phyloP scores from a whole-genome alignment of 2,113 vertebrate species.

The Cheirogaleus medius region DNA sequence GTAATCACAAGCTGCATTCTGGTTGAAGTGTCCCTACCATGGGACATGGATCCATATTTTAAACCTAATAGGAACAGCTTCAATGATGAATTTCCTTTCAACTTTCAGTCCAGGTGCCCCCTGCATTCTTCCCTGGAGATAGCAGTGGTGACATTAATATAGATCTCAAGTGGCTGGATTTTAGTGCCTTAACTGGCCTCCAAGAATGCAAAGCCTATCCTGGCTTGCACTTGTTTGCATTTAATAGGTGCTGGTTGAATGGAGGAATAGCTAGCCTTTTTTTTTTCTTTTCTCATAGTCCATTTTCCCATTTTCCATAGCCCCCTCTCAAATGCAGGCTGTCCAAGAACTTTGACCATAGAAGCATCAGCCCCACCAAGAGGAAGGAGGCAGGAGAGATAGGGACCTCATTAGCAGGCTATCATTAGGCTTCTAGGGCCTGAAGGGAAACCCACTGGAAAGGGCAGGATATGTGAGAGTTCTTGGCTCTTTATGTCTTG shows the following conservation, averaged over 20 bases:
- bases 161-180: background rate
- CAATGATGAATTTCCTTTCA: background rate
- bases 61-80: background rate
- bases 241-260: constrained; percentile 32
- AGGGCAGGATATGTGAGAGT: background rate
- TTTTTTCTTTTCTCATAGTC: background rate
- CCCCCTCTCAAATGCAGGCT: background rate
- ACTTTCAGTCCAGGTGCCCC: background rate
- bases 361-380: background rate
- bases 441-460: constrained; percentile 17
- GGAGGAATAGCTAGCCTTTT: background rate
- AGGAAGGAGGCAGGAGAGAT: constrained; percentile 53
- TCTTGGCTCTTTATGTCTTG: constrained; percentile 10
- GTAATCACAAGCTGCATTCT: constrained; percentile 5
- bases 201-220: background rate
- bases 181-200: background rate
- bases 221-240: background rate
- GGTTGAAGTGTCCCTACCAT: background rate
- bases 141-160: background rate
- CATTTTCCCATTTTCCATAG: background rate
- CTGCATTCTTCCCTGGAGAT: background rate
- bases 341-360: constrained; percentile 39
- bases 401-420: background rate
- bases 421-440: background rate
- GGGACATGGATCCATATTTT: constrained; percentile 1